phyloP scores from a whole-genome alignment of 2,888 invertebrate genomes.

The Esperia sulphurella region DNA sequence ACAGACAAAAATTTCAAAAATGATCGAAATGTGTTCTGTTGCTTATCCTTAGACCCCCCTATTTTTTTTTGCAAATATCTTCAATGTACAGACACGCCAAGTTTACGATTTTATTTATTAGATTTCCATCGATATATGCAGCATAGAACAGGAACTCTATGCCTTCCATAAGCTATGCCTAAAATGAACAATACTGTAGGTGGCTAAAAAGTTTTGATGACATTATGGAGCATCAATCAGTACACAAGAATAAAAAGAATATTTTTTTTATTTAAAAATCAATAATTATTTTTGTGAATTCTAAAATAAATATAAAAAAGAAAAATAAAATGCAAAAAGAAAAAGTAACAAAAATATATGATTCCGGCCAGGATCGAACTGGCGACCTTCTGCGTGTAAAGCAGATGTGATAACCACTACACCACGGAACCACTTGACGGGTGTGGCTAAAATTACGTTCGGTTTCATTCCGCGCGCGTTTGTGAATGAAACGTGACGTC shows the following conservation, averaged over 20 bases:
- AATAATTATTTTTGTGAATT: neutral
- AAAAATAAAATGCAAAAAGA: constrained; percentile 12
- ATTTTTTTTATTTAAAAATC: neutral
- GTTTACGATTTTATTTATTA: too few relatives aligned
- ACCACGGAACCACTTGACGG: constrained; percentile 82
- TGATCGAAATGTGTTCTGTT: too few relatives aligned
- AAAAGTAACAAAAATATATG: constrained; percentile 41
- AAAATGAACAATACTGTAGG: too few relatives aligned
- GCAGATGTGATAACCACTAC: constrained; percentile 95
- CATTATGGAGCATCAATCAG: too few relatives aligned
- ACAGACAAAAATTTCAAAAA: too few relatives aligned
- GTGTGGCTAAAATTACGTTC: constrained; percentile 16
- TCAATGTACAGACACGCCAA: too few relatives aligned
- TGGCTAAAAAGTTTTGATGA: too few relatives aligned
- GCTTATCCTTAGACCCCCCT: too few relatives aligned
- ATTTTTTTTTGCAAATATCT: too few relatives aligned
- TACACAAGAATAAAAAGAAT: neutral
- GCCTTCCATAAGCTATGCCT: too few relatives aligned
- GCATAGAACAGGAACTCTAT: too few relatives aligned
- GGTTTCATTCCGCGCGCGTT: constrained; percentile 2
- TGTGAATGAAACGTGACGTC: constrained; percentile 3
- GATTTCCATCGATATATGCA: too few relatives aligned
- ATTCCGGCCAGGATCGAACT: constrained; percentile 77
- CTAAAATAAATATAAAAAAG: neutral
- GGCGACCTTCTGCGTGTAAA: constrained; percentile 80